These are phyloP conservation scores for Zaprionus taronus DNA, from an alignment of 1,140 invertebrate species.

Conservation along the genomic window DNA sequence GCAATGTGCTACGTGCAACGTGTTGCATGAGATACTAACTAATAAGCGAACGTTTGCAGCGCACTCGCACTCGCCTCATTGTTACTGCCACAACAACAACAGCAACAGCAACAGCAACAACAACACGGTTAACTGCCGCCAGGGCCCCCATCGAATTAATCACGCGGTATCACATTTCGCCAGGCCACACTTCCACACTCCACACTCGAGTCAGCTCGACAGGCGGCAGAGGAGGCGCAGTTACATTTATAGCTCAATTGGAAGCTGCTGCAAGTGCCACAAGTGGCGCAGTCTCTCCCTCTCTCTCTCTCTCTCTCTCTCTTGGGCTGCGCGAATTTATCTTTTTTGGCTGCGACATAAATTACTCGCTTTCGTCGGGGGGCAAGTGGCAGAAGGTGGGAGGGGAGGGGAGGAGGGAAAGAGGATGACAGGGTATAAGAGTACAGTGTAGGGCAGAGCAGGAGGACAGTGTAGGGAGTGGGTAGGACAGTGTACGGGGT, in stretches of 20 bases:
- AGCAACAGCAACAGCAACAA: neutral
- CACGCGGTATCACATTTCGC: slow-evolving; percentile 79
- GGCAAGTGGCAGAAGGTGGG: neutral
- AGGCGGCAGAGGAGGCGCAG: slow-evolving; percentile 18
- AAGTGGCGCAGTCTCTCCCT: slow-evolving; percentile 23
- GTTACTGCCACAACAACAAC: neutral
- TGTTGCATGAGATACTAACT: slow-evolving; percentile 74
- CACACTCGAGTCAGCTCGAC: slow-evolving; percentile 5
- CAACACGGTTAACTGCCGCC: neutral
- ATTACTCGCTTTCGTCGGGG: slow-evolving; percentile 59
- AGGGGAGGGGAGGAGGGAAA: neutral
- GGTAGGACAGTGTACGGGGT: neutral
- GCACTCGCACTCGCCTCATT: slow-evolving; percentile 2
- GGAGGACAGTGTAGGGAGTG: too few relatives aligned
- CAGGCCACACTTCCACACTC: slow-evolving; percentile 34
- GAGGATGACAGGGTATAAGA: neutral
- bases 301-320: slow-evolving; percentile 35
- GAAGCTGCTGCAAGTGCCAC: slow-evolving; percentile 32
- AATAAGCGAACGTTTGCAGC: slow-evolving; percentile 56
- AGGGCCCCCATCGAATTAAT: slow-evolving; percentile 76
- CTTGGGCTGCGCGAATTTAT: slow-evolving; percentile 70
- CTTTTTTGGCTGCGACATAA: slow-evolving; percentile 76
- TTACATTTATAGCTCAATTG: slow-evolving; percentile 78
- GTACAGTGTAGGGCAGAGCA: neutral
- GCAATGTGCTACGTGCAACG: slow-evolving; percentile 81